Base-by-base conservation (phyloP, 2,113 vertebrate species). In the Nannospalax galili region DNA sequence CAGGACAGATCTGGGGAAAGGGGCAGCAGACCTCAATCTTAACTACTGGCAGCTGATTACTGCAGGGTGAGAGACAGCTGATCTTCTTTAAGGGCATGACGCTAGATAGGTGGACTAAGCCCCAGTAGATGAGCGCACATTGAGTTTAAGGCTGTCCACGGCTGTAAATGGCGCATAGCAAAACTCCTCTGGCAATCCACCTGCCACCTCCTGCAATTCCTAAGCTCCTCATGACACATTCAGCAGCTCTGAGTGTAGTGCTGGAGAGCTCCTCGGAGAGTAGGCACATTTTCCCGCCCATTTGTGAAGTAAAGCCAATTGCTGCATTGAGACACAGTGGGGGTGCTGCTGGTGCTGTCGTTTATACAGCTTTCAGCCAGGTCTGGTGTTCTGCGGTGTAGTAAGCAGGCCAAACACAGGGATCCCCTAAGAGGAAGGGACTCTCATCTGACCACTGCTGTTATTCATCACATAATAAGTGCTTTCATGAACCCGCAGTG, bases 221-320 rank as follows among this genome's bases (percentile, higher is more conserved):
- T 37, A n/a, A 67, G 30, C 5, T 45, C 24, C 69, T n/a, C 8
- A 30, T 90, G 37, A 45, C 81, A 92, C 37, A 67, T 22, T 73
- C 20, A 74, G 84, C 35, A 37, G 62, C 65, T 80, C 94, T 94
- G 70, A 89, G 88, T 60, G 52, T 9, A 16, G 69, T 20, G 28
- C 67, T 60, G 48, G 52, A 69, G 10, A 75, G 79, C 73, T 78
- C 28, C n/a, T n/a, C 87, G 91, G 84, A 97, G 52, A 74, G 65
- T 28, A 87, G 28, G 35, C 91, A 92, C 48, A 78, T 78, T 91
- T 92, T 96, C 78, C 93, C 85, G 77, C 30, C 85, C 69, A 91
- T 96, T 93, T 96, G 94, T 77, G 90, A 85, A 88, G 77, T 45
- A 81, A 92, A 32, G 45, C 67, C 80, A 81, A 84, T 84, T 82